Conservation (phyloP, 2,113 vertebrate genomes). For the Acrocephalus arundinaceus region DNA sequence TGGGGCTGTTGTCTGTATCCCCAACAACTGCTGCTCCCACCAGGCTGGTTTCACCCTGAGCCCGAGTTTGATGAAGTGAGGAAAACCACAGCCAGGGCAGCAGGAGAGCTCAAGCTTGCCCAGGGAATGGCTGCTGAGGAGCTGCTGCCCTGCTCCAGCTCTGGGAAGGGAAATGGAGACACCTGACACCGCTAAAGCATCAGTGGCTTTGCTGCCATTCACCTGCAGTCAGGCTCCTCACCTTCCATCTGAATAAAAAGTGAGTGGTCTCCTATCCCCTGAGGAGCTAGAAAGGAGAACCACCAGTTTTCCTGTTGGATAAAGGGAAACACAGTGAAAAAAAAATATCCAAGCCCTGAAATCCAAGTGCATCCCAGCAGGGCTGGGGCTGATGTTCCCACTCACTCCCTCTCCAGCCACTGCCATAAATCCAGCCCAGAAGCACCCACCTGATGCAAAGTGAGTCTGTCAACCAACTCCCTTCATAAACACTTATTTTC, state of each 20-base stretch:
- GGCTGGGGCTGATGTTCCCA: background rate
- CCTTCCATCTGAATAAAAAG: background rate
- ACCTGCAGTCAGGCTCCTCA: background rate
- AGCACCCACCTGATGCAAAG: background rate
- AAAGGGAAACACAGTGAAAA: background rate
- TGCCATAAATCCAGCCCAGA: background rate
- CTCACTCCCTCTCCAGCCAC: background rate
- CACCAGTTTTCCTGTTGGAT: background rate
- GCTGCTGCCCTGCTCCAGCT: background rate
- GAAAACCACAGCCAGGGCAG: background rate
- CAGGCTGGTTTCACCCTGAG: background rate
- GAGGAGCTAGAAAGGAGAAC: background rate
- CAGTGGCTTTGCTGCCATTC: background rate
- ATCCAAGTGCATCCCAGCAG: background rate
- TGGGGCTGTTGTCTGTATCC: background rate
- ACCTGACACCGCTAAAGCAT: background rate
- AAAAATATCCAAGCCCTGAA: background rate
- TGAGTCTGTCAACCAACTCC: background rate
- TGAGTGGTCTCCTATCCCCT: background rate
- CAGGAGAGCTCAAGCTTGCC: background rate
- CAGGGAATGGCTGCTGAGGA: background rate
- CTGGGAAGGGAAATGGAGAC: background rate
- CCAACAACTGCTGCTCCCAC: rapidly evolving
- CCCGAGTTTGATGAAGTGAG: background rate
- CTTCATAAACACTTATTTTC: background rate